These are phyloP conservation scores for Sebastes flavidus DNA, from an alignment of 2,797 vertebrate genomes.

Conservation along the genomic window DNA sequence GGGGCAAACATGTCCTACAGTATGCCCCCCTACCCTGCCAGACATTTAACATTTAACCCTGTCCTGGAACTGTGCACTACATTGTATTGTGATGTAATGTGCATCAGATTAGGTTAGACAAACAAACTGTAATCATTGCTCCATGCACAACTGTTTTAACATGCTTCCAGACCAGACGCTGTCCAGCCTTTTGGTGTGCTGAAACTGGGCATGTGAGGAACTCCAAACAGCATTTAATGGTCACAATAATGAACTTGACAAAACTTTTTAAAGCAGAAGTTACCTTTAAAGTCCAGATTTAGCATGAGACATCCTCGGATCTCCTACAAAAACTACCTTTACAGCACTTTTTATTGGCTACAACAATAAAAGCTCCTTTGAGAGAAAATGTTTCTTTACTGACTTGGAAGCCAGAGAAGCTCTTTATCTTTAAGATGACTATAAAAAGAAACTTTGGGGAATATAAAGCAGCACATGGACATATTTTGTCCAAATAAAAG, in stretches of 20 bases:
- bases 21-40: neutral
- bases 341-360: neutral
- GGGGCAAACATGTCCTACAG: slow-evolving; percentile 40
- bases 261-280: slow-evolving; percentile 9
- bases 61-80: slow-evolving; percentile 36
- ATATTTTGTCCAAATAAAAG: neutral
- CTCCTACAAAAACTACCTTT: slow-evolving; percentile 11
- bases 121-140: slow-evolving; percentile 31
- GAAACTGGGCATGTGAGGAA: slow-evolving; percentile 32
- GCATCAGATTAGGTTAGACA: slow-evolving; percentile 18
- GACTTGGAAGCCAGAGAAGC: slow-evolving; percentile 7
- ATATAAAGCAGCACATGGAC: neutral
- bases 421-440: slow-evolving; percentile 19
- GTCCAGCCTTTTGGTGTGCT: slow-evolving; percentile 56
- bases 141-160: neutral
- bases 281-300: slow-evolving; percentile 2
- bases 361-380: slow-evolving; percentile 24
- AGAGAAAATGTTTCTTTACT: slow-evolving; percentile 10
- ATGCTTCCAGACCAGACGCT: slow-evolving; percentile 25
- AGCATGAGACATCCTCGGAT: neutral
- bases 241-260: slow-evolving; percentile 6
- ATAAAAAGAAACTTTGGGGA: neutral
- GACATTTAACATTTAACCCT: slow-evolving; percentile 51
- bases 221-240: neutral
- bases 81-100: slow-evolving; percentile 51